Base-by-base conservation (phyloP, 2,888 invertebrate species). In the Leptinotarsa rubiginosa region DNA sequence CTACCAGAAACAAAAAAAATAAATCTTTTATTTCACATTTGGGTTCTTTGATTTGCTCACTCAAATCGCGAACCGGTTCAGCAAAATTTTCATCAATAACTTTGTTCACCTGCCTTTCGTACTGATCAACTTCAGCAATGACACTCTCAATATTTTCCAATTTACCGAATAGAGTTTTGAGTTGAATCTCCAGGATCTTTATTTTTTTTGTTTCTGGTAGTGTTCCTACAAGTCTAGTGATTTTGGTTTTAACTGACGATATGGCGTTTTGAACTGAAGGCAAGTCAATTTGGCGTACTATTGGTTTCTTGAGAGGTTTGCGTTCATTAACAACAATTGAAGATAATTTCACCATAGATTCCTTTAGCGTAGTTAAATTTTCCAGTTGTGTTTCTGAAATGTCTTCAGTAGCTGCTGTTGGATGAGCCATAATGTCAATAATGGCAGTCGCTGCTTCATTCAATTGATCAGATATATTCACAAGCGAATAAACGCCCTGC, bases 201-300 rank as follows among this genome's bases (percentile, higher is more conserved):
- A 77, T 16, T 47, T 15, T 49, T 52, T 73, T 65, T 4, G 31
- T 20, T 18, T 54, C 50, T 5, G 74, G 47, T 66, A 69, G 59
- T 31, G 50, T 31, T 16, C 64, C 47, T 47, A 66, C 31, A n/a
- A 74, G 50, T 15, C 47, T 54, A 47, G 20, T 67, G 7, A 72
- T 41, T 31, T 74, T 49, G 31, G 67, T 52, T 52, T 74, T 74
- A 22, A 74, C 22, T 52, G 70, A 67, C 13, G 52, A 13, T 12
- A 74, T 52, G 20, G 73, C 73, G 2, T 72, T 66, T 31, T 59
- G 41, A 22, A 81, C 25, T 73, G 80, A 75, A 10, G 78, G 69
- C 70, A 77, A 79, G 73, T 78, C 74, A 49, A 73, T 64, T 50
- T 79, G 76, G 10, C 73, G 18, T 31, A 68, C 31, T n/a, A 68